Base-by-base conservation (phyloP, 2,888 invertebrate genomes). In the Oscheius myriophilus region DNA sequence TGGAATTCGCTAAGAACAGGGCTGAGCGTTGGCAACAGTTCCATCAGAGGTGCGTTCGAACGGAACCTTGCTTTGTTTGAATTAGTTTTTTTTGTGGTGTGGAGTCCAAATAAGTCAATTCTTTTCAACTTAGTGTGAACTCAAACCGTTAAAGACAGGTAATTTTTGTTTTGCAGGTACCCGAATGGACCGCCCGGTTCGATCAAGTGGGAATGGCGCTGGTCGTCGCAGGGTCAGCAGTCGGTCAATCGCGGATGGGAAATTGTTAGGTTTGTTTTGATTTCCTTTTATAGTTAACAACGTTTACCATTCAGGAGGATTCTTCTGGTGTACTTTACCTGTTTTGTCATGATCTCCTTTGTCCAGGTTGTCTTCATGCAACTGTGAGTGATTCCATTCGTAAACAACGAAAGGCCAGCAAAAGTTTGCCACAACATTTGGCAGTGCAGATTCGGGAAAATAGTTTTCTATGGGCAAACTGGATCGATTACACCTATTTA, bases 11-110 rank as follows among this genome's bases (percentile, higher is more conserved):
- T 21, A 39, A 39, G 26, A 25, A 49, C 18, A 43, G 68, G 45
- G 68, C 68, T 1, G 57, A 62, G 55, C 43, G 68, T 21, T 68
- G 68, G 68, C 62, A 68, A 25, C 25, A 66, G n/a, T 68, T 68
- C 39, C 68, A 68, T 68, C 39, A 43, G 39, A 62, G 41, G 68
- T 68, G 7, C 14, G 12, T 43, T 53, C 4, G n/a, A 41, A 42
- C 21, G 14, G 25, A 16, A 16, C n/a, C n/a, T n/a, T n/a, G n/a
- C n/a, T 52, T n/a, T 52, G n/a, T 52, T 14, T 52, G 9, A 52
- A 12, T 52, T 12, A 12, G 12, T 14, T n/a, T n/a, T n/a, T n/a
- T n/a, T 33, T 33, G 33, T 33, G 33, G 33, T 3, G 33, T 6
- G 33, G 4, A 33, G 33, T 9, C 3, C 3, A 6, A 33, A 9